Evolutionary conservation across 2,888 invertebrate genomes (phyloP).

Genomic region (Danaus chrysippus): DNA sequence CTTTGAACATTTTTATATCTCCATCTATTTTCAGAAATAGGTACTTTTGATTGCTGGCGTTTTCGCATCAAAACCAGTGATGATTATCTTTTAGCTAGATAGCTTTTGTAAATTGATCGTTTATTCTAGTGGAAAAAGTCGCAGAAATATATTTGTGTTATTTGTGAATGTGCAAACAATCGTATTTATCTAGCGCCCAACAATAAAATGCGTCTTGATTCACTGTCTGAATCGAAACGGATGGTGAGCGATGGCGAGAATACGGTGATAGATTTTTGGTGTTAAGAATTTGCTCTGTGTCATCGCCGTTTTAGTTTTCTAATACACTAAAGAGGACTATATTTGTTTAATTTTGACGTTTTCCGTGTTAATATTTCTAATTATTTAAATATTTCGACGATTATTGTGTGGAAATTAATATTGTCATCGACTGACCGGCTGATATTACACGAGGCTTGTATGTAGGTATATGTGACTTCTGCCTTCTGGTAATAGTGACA

Average conservation of each 20-base stretch:
- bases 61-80: constrained; percentile 82
- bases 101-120: constrained; percentile 77
- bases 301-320: constrained; percentile 72
- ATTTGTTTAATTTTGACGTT: constrained; percentile 63
- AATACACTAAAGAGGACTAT: constrained; percentile 60
- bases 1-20: constrained; percentile 80
- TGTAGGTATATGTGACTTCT: constrained; percentile 80
- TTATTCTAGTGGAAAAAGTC: constrained; percentile 64
- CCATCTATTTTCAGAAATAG: constrained; percentile 86
- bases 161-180: constrained; percentile 73
- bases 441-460: constrained; percentile 80
- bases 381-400: constrained; percentile 62
- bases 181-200: constrained; percentile 69
- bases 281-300: constrained; percentile 78
- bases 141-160: constrained; percentile 63
- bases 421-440: constrained; percentile 80
- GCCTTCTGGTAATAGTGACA: constrained; percentile 78
- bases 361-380: constrained; percentile 61
- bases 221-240: constrained; percentile 68
- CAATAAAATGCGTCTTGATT: constrained; percentile 78
- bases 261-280: constrained; percentile 80
- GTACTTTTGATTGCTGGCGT: constrained; percentile 82
- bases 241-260: constrained; percentile 80
- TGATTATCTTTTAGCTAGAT: constrained; percentile 80
- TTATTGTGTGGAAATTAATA: constrained; percentile 70